Evolutionary conservation across 2,888 invertebrate genomes (phyloP), one percentile per base, ranked within the genome.

Genomic region (Nipponacmea schrenckii): DNA sequence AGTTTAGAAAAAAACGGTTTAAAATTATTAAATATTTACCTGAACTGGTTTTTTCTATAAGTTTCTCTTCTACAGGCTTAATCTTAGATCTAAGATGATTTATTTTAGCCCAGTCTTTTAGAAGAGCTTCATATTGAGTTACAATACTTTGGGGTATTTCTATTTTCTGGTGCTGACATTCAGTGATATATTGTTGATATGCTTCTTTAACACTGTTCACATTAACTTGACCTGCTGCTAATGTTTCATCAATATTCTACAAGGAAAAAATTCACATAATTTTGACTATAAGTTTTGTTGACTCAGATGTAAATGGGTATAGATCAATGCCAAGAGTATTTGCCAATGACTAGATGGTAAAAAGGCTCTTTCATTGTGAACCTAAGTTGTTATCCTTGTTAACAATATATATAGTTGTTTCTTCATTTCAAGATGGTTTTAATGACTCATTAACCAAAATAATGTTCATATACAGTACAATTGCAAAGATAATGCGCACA

Each of bases 101-200:
- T 15, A 87, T 77, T 62, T 79, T 76, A 66, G 76, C 72, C 86
- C 87, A 87, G 77, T 87, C 86, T 69, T 81, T 75, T 71, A 86
- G 85, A 62, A 87, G 79, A 56, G 71, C 77, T 45, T 80, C 78
- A 66, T 87, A 74, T 77, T 84, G 83, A 50, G 79, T 72, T 71
- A 81, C 79, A 45, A 87, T 76, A 44, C 71, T 71, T n/a, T 80
- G 81, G 17, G 86, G 85, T 20, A 85, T 70, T 1, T 77, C 76
- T 7, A 81, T 73, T 24, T 74, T 77, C 64, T 81, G 77, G 44
- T 81, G 71, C 5, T 77, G 68, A 65, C 82, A 81, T 17, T 85
- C 81, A 10, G 77, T 74, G 39, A 76, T 70, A 65, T 86, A 72
- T 45, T 79, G 75, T 17, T 78, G 70, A 74, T 80, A 83, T 1